Base-by-base conservation (phyloP, 2,113 vertebrate species). In the Polypterus bichir region DNA sequence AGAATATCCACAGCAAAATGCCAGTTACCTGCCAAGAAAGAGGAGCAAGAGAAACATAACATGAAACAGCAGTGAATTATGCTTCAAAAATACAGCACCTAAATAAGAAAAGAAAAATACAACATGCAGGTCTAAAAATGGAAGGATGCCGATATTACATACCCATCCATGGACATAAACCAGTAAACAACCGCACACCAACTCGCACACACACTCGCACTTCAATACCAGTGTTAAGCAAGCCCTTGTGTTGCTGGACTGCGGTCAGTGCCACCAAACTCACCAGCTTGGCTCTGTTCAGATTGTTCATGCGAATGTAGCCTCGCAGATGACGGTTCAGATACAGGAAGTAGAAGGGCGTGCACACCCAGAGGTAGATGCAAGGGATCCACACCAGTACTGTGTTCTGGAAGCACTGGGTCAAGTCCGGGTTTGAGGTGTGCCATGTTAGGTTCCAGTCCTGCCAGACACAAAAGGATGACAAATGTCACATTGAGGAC, bases 211-310 rank as follows among this genome's bases (percentile, higher is more conserved):
- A 27, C 27, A 27, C 27, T 27, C 27, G 27, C 27, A 27, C 27
- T 27, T 27, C 27, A 27, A 27, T 27, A 27, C 27, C 27, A 27
- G 27, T 27, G 27, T 27, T 27, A 27, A 27, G 27, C 27, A 27
- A 27, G 27, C 27, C 27, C 27, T 27, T 27, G 27, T 27, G 27
- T 2, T 27, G 27, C 27, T 27, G 27, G 27, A 1, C 27, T 27
- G 27, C 27, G 27, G 27, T 27, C 27, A 27, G 27, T 27, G 27
- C 27, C 2, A 10, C 45, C n/a, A 56, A 4, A 84, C 85, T 64
- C 63, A 99, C 96, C 4, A 91, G 94, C 84, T 93, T 97, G 73
- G 90, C 83, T 88, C 88, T 97, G 85, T 92, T 98, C 59, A 97
- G 88, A 70, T 74, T 77, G 9, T 81, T 92, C 93, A 97, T 92